Base-by-base conservation (phyloP, 1,140 invertebrate genomes). In the Hestina assimilis region DNA sequence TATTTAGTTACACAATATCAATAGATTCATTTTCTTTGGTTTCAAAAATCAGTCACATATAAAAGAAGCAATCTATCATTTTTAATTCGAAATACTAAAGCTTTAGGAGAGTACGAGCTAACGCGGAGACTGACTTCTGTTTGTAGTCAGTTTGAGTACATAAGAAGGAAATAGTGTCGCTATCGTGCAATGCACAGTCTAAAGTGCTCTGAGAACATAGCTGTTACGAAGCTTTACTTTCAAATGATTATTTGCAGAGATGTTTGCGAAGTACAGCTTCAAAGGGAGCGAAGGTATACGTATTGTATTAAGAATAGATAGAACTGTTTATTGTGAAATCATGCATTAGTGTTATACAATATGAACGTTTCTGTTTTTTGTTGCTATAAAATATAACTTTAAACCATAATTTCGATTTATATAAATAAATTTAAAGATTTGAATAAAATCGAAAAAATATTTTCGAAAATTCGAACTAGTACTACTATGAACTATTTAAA, bases 81-180 rank as follows among this genome's bases (percentile, higher is more conserved):
- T 61, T 42, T 50, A 61, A 52, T 59, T 48, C 45, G 45, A 50
- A 61, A 55, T 48, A 54, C 45, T 60, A 50, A 54, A 54, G 33
- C 58, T n/a, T 38, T 38, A 38, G n/a, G 15, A 38, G 43, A 24
- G 42, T 31, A 9, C 17, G 43, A 48, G 51, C 58, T 40, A 55
- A 54, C 35, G 50, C 43, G 20, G 38, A 51, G 59, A 41, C 47
- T 55, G 56, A 54, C 50, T 54, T 59, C 52, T 59, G 57, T 59
- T 59, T 59, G 61, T 53, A 53, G 61, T 54, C 55, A 59, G 55
- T 64, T 59, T 59, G 51, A 64, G 61, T 59, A 55, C 61, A 64
- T 54, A 64, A 64, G 60, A 57, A 58, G 60, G 59, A 62, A 63
- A 61, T 55, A 55, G 59, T 61, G 59, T 61, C 56, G 43, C 56